These are phyloP conservation scores for Gobiocypris rarus DNA, from an alignment of 2,113 vertebrate species.

Conservation along the genomic window DNA sequence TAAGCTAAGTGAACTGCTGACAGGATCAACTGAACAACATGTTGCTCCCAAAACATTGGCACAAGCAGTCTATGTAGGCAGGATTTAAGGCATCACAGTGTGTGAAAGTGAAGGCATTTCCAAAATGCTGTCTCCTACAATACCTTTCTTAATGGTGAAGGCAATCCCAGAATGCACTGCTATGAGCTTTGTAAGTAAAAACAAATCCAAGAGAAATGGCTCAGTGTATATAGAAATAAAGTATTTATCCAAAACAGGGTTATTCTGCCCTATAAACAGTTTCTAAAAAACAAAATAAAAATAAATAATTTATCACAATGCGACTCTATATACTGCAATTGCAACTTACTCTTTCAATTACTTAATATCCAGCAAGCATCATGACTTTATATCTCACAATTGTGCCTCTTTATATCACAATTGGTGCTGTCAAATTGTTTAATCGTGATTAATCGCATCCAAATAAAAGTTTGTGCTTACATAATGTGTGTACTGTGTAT, in stretches of 20 bases:
- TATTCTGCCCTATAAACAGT: no score
- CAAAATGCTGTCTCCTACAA: background rate
- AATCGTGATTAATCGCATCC: no score
- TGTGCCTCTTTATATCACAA: no score
- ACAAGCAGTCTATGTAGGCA: background rate
- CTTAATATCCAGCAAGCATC: background rate
- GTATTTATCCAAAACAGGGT: no score
- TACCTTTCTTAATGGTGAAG: background rate
- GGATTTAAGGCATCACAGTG: background rate
- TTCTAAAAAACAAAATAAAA: background rate
- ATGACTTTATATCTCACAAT: background rate
- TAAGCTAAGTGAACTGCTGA: background rate
- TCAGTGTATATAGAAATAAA: background rate
- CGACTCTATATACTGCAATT: background rate
- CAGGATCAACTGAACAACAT: slow-evolving; percentile 1
- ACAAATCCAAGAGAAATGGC: background rate
- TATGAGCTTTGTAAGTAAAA: background rate
- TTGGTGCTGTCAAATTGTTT: no score
- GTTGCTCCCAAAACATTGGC: background rate
- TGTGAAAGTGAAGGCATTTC: background rate
- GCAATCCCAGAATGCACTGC: background rate
- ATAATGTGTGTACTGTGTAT: no score
- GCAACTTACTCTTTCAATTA: background rate
- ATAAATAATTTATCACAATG: background rate
- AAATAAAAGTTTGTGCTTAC: no score